Evolutionary conservation across 2,888 invertebrate genomes (phyloP).

Genomic region (Villa cingulata): DNA sequence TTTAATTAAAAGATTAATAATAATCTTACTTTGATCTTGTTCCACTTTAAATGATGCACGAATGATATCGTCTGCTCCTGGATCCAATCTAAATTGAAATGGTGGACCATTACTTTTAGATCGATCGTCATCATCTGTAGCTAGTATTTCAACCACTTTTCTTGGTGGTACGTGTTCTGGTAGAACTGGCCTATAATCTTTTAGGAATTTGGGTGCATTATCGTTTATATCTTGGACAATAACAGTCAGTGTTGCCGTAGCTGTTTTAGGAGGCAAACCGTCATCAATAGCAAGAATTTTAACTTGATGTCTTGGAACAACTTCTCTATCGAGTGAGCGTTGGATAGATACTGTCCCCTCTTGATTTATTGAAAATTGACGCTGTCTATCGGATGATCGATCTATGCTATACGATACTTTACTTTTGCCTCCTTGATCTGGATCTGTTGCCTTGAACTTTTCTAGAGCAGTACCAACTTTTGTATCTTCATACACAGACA

Average conservation of each 20-base stretch:
- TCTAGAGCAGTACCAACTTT: slow-evolving; percentile 81
- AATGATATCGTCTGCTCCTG: slow-evolving; percentile 86
- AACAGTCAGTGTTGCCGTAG: slow-evolving; percentile 84
- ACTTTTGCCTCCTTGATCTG: slow-evolving; percentile 87
- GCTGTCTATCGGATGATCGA: slow-evolving; percentile 77
- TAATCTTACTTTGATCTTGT: slow-evolving; percentile 77
- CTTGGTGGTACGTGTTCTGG: slow-evolving; percentile 86
- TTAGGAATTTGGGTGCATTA: slow-evolving; percentile 84
- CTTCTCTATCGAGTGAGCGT: slow-evolving; percentile 81
- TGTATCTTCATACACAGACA: slow-evolving; percentile 82
- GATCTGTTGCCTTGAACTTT: slow-evolving; percentile 90
- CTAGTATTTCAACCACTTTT: slow-evolving; percentile 83
- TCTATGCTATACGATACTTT: slow-evolving; percentile 87
- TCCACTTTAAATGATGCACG: slow-evolving; percentile 90
- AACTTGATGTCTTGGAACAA: slow-evolving; percentile 88
- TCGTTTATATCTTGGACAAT: slow-evolving; percentile 93
- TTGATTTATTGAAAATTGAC: slow-evolving; percentile 88
- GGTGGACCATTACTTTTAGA: slow-evolving; percentile 93
- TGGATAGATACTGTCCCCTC: slow-evolving; percentile 93
- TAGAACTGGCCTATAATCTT: slow-evolving; percentile 82
- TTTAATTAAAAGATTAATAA: neutral
- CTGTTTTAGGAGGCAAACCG: slow-evolving; percentile 83
- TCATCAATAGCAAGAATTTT: slow-evolving; percentile 93
- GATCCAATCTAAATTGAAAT: slow-evolving; percentile 88
- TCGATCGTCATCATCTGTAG: slow-evolving; percentile 86